Conservation (phyloP, 2,888 invertebrate genomes). For the Callosobruchus maculatus region DNA sequence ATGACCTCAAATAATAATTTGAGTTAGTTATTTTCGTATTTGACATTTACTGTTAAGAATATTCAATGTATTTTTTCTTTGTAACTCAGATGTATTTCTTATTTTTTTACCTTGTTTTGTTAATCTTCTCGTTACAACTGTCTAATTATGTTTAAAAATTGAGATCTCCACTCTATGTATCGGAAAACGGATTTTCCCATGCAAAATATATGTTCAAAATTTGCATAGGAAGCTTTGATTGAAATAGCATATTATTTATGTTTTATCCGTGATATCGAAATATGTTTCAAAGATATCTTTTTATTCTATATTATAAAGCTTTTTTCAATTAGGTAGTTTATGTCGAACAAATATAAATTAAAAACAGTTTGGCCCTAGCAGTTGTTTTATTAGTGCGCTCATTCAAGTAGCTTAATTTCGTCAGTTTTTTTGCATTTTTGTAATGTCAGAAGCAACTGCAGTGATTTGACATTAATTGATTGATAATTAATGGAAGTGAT, state of each 20-base stretch:
- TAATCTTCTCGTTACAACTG: neutral
- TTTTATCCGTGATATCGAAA: slow-evolving; percentile 38
- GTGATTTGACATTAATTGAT: too few species aligned
- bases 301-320: slow-evolving; percentile 25
- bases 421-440: too few species aligned
- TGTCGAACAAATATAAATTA: slow-evolving; percentile 35
- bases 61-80: neutral
- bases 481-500: too few species aligned
- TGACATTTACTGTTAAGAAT: neutral
- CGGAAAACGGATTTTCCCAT: slow-evolving; percentile 5
- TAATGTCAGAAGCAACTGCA: too few species aligned
- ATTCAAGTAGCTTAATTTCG: too few species aligned
- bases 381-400: neutral
- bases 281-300: slow-evolving; percentile 41
- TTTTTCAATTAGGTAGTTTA: slow-evolving; percentile 34
- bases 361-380: slow-evolving; percentile 25
- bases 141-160: neutral
- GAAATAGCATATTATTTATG: slow-evolving; percentile 23
- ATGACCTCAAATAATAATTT: neutral
- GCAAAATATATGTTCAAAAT: slow-evolving; percentile 27
- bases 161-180: neutral
- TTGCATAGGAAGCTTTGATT: slow-evolving; percentile 19
- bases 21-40: neutral
- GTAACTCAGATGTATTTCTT: neutral
- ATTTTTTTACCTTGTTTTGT: neutral